Conservation (phyloP, 2,888 invertebrate genomes). For the Apotomis turbidana region DNA sequence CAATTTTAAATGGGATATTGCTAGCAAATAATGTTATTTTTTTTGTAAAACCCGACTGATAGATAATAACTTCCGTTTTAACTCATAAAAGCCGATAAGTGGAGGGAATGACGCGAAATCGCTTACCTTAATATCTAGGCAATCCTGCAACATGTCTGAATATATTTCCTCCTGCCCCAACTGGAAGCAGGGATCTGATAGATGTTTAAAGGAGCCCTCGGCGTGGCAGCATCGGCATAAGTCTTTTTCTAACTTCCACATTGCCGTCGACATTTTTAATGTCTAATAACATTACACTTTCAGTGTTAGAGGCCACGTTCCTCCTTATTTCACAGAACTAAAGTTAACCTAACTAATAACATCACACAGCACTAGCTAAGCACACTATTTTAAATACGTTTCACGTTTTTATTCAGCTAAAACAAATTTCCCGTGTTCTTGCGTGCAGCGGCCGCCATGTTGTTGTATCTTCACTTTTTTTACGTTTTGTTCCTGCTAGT, state of each 20-base stretch:
- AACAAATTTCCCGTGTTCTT: conserved; percentile 12
- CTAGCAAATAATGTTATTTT: too few species aligned
- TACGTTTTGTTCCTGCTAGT: conserved; percentile 12
- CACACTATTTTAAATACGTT: conserved; percentile 19
- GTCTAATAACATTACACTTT: conserved; percentile 41
- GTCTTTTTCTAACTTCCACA: conserved; percentile 62
- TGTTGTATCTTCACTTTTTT: conserved; percentile 32
- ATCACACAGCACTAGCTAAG: conserved; percentile 32
- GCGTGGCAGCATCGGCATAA: conserved; percentile 73
- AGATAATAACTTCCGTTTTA: neutral
- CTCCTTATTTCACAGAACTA: conserved; percentile 11
- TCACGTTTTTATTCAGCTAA: conserved; percentile 18
- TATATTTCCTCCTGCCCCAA: conserved; percentile 58
- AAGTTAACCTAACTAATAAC: conserved; percentile 12
- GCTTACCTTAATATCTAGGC: conserved; percentile 61
- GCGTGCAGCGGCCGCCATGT: conserved; percentile 35
- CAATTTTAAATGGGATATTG: neutral
- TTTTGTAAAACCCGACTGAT: neutral
- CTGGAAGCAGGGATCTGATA: conserved; percentile 53
- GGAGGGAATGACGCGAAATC: neutral
- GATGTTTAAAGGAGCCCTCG: conserved; percentile 63
- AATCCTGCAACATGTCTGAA: conserved; percentile 62
- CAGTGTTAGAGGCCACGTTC: conserved; percentile 13
- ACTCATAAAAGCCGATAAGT: neutral
- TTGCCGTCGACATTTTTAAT: conserved; percentile 58